Evolutionary conservation across 2,113 vertebrate species (phyloP).

Genomic region (Mormoops blainvillei): DNA sequence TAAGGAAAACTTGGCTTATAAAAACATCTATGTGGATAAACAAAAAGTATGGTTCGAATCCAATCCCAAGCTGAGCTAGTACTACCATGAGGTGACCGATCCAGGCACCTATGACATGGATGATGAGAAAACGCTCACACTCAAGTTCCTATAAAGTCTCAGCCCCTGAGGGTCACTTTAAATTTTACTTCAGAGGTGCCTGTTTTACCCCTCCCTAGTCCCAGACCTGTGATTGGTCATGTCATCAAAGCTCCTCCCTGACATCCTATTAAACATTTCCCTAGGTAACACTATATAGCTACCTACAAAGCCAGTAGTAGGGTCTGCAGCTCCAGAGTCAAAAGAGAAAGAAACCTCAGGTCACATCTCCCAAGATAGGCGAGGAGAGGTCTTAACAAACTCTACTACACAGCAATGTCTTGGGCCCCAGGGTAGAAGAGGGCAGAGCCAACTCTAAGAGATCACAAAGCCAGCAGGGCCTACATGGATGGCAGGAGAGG

Average conservation of each 20-base stretch:
- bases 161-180: background rate
- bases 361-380: background rate
- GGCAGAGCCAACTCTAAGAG: background rate
- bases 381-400: fast-evolving
- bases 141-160: background rate
- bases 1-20: background rate
- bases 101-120: background rate
- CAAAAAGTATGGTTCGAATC: background rate
- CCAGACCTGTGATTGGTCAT: background rate
- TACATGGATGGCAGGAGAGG: fast-evolving
- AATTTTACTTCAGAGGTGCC: background rate
- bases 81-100: background rate
- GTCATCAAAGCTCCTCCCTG: background rate
- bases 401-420: background rate
- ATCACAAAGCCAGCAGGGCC: background rate
- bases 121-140: background rate
- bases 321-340: fast-evolving
- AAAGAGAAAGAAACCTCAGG: background rate
- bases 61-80: background rate
- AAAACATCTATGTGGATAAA: background rate
- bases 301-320: fast-evolving
- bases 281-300: fast-evolving
- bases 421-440: background rate
- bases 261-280: fast-evolving
- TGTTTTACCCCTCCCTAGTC: background rate